phyloP scores from a whole-genome alignment of 1,140 invertebrate species.

The Halictus rubicundus region DNA sequence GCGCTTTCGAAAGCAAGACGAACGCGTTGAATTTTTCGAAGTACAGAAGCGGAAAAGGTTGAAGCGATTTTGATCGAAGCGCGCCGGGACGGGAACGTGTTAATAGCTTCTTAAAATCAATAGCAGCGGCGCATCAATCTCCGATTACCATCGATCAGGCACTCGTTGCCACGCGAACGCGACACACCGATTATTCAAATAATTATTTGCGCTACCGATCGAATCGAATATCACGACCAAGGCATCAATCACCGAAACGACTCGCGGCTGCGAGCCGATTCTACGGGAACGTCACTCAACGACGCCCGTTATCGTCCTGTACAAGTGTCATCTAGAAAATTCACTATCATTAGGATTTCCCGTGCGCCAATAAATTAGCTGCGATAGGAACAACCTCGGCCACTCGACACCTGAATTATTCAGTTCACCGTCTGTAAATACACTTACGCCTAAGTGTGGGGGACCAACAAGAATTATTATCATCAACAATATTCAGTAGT shows the following conservation, averaged over 20 bases:
- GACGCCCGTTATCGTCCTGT: neutral
- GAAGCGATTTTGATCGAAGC: neutral
- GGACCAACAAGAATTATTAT: no score
- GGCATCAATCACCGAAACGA: constrained; percentile 4
- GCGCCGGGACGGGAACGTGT: no score
- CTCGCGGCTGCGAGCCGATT: neutral
- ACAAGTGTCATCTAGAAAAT: neutral
- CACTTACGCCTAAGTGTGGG: no score
- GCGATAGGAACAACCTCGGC: no score
- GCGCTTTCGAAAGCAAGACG: neutral
- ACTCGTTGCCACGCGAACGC: neutral
- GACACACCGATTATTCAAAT: constrained; percentile 7
- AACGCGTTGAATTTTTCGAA: neutral
- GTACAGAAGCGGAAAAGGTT: neutral
- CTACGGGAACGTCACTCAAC: constrained; percentile 2
- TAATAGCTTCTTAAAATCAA: neutral
- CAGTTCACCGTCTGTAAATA: no score
- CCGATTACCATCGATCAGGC: neutral
- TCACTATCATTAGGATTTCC: neutral
- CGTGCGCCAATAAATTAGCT: no score
- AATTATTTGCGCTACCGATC: constrained; percentile 1
- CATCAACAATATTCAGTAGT: no score
- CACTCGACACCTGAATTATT: no score
- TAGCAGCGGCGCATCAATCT: neutral
- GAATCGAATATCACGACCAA: constrained; percentile 7